Evolutionary conservation across 1,140 invertebrate species (phyloP), one percentile per base, ranked within the genome.

Genomic region (Adoxophyes honmai): DNA sequence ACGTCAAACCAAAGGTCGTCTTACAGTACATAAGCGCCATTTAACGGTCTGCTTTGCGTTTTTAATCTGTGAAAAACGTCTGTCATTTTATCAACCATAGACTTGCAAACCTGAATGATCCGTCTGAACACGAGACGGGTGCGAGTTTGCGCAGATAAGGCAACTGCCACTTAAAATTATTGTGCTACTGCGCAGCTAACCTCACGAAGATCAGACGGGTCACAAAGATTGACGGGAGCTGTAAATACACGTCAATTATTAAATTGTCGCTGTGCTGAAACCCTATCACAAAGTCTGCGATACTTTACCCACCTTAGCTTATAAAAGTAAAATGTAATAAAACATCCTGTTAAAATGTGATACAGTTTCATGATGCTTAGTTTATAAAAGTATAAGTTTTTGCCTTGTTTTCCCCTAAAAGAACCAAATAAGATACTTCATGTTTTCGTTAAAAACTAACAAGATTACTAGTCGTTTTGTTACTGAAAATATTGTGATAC

Each of bases 401-500:
- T 34, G 14, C 34, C 18, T 9, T 52, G 14, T 34, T 13, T 2
- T 52, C 34, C 10, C 33, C 14, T 35, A 28, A 6, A 28, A 28
- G 18, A 21, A 18, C 16, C 9, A 42, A 18, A 42, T 44, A 18
- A 9, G 16, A 18, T 44, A 52, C 28, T 35, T 34, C 51, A 52
- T 34, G 21, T 34, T 53, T 34, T 59, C 11, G 37, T 58, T 39
- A 15, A 28, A 38, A 57, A 21, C 5, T 51, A 11, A 18, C 11
- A 54, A 57, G 44, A 59, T 44, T 63, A 59, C 73, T 75, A 78
- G 73, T 74, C 70, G 75, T 67, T 62, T 34, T 34, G 11, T 35
- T 52, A 52, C 7, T 66, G 42, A 73, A 77, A 74, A 78, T 71
- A 72, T 76, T 70, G 74, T 79, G 72, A 71, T 76, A 67, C 57